These are phyloP conservation scores for Drosophila novamexicana DNA, from an alignment of 1,140 invertebrate genomes.

Conservation along the genomic window DNA sequence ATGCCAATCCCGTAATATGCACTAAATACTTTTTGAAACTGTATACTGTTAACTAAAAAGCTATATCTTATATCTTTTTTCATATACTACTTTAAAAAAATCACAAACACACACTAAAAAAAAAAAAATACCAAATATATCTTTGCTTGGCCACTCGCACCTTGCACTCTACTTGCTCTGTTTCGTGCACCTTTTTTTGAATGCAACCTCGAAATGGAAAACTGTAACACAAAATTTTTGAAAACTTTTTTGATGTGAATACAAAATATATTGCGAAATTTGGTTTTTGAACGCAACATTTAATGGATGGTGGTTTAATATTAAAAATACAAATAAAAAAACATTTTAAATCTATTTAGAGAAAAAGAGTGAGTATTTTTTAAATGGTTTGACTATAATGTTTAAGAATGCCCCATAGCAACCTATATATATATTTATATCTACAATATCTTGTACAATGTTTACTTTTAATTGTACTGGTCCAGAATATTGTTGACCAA, in stretches of 20 bases:
- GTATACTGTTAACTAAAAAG: slow-evolving; percentile 79
- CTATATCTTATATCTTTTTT: slow-evolving; percentile 82
- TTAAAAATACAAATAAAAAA: slow-evolving; percentile 63
- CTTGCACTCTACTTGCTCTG: slow-evolving; percentile 81
- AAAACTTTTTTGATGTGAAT: slow-evolving; percentile 81
- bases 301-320: slow-evolving; percentile 80
- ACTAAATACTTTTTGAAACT: slow-evolving; percentile 62
- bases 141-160: slow-evolving; percentile 82
- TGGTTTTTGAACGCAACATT: slow-evolving; percentile 83
- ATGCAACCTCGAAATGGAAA: slow-evolving; percentile 80
- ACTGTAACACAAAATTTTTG: slow-evolving; percentile 65
- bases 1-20: slow-evolving; percentile 46
- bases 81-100: slow-evolving; percentile 60
- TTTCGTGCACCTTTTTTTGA: slow-evolving; percentile 82
- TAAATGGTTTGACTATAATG: slow-evolving; percentile 75
- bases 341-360: slow-evolving; percentile 78
- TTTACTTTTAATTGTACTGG: slow-evolving; percentile 30
- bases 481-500: slow-evolving; percentile 56
- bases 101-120: slow-evolving; percentile 2
- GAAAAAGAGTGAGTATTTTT: slow-evolving; percentile 84
- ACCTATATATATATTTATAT: slow-evolving; percentile 46
- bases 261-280: slow-evolving; percentile 79
- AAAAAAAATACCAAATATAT: slow-evolving; percentile 61
- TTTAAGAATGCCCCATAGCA: slow-evolving; percentile 76
- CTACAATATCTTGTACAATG: slow-evolving; percentile 36